A percentile compares a stretch with the other conserved stretches of the same genome.
These are phyloP conservation scores for Apistogramma diplotaenia DNA, from an alignment of 2,113 vertebrate species.

Conservation along the genomic window DNA sequence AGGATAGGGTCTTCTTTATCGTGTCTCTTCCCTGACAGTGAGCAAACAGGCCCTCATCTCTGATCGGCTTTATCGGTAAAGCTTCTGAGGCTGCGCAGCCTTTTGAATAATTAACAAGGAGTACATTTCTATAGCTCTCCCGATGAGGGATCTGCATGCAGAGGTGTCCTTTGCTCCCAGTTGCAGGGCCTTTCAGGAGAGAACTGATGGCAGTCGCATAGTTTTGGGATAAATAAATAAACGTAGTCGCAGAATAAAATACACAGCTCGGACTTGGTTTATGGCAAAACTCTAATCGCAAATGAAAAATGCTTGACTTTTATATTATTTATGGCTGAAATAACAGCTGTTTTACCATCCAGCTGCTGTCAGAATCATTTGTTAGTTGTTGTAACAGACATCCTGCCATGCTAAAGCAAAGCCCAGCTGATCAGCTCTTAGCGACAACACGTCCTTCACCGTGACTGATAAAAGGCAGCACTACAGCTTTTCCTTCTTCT, in stretches of 20 bases:
- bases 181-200: slow-evolving; percentile 16
- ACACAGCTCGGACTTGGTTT: neutral
- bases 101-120: slow-evolving; percentile 73
- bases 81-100: slow-evolving; percentile 46
- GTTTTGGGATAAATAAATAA: neutral
- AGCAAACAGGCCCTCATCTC: slow-evolving; percentile 56
- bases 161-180: slow-evolving; percentile 27
- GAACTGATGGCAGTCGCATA: neutral
- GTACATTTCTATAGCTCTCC: slow-evolving; percentile 59
- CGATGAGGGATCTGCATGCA: slow-evolving; percentile 49
- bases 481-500: too few relatives aligned
- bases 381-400: too few relatives aligned
- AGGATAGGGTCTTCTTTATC: slow-evolving; percentile 42
- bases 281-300: neutral
- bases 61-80: slow-evolving; percentile 48
- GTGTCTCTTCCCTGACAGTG: slow-evolving; percentile 26
- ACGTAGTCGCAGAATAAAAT: neutral
- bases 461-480: too few relatives aligned
- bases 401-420: too few relatives aligned
- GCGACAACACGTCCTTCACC: too few relatives aligned
- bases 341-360: too few relatives aligned
- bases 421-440: too few relatives aligned
- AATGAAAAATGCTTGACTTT: too few relatives aligned
- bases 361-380: too few relatives aligned
- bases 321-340: too few relatives aligned